Evolutionary conservation across 92 coral and sea anemone genomes (phyloP).

Genomic region (Plumapathes pennacea): DNA sequence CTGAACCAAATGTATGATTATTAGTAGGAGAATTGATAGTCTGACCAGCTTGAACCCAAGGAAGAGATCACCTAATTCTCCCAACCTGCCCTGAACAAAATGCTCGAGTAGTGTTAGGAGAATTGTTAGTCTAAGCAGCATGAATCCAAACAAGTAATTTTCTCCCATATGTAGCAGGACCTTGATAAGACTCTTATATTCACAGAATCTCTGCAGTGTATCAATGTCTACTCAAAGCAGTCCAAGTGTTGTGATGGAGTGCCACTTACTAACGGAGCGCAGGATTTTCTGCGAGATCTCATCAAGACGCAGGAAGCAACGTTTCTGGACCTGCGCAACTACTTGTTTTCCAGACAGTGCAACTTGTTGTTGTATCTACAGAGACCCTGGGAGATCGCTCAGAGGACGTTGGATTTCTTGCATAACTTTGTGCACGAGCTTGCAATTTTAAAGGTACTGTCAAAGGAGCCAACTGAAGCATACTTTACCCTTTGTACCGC

Average conservation of each 20-base stretch:
- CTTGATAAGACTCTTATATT: too few relatives aligned
- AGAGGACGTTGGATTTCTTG: conserved; percentile 81
- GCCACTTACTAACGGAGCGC: conserved; percentile 65
- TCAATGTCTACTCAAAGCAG: conserved; percentile 76
- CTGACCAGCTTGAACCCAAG: too few relatives aligned
- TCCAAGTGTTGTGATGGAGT: conserved; percentile 93
- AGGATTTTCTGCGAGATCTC: conserved; percentile 58
- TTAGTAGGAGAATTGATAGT: too few relatives aligned
- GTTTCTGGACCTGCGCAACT: conserved; percentile 86
- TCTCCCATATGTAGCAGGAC: too few relatives aligned
- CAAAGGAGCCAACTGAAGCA: background rate
- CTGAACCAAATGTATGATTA: too few relatives aligned
- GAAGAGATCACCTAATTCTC: too few relatives aligned
- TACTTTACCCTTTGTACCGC: too few relatives aligned
- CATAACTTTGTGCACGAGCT: conserved; percentile 87
- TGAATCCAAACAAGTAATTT: background rate
- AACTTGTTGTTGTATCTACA: conserved; percentile 68
- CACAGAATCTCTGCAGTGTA: conserved; percentile 72
- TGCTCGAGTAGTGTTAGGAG: too few relatives aligned
- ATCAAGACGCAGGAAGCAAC: conserved; percentile 83
- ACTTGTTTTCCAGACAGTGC: conserved; percentile 90
- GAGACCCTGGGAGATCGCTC: conserved; percentile 82
- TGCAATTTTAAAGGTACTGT: too few relatives aligned
- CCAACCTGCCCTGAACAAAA: too few relatives aligned
- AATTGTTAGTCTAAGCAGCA: too few relatives aligned